Evolutionary conservation across 1,140 invertebrate species (phyloP), one percentile per base, ranked within the genome.

Genomic region (Tetraneura akinire): DNA sequence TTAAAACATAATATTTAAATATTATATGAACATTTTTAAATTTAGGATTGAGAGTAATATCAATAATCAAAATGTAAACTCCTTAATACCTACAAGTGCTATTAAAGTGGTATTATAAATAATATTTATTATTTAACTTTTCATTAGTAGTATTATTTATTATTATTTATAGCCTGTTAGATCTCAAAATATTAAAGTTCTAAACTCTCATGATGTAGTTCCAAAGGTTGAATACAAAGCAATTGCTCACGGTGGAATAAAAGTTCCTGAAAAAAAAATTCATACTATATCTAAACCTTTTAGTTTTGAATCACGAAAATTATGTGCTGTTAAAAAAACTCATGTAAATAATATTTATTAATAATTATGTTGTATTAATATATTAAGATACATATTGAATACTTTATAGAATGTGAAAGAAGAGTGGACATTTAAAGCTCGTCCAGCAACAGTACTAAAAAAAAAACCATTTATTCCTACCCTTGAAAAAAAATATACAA

Each of bases 401-500:
- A 3, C 29, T 29, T 49, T 49, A 26, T 10, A 71, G 68, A 51
- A 4, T 51, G 16, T 29, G 26, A 74, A 57, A 57, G 14, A 37
- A 42, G 51, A 37, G 1, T 78, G 74, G 74, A 47, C 26, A 6
- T 78, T 78, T n/a, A 78, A 78, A 78, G 74, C 74, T 2, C 55
- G 74, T 6, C 74, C 74, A 5, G 74, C 74, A 26, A 78, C 74
- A 0, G 74, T 78, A 6, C 5, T 78, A 23, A 78, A 78, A 62
- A 78, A 62, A n/a, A 78, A 78, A 78, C 74, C 74, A 45, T 78
- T 78, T 78, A 55, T 78, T 21, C 74, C 74, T 3, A 78, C 62
- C 4, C 21, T 26, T 13, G 74, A 78, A 57, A 57, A 62, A 47
- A 78, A 60, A 78, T 78, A n/a, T 62, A 78, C 74, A 45, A 37